Conservation (phyloP, 2,113 vertebrate species). For the Bubo bubo region DNA sequence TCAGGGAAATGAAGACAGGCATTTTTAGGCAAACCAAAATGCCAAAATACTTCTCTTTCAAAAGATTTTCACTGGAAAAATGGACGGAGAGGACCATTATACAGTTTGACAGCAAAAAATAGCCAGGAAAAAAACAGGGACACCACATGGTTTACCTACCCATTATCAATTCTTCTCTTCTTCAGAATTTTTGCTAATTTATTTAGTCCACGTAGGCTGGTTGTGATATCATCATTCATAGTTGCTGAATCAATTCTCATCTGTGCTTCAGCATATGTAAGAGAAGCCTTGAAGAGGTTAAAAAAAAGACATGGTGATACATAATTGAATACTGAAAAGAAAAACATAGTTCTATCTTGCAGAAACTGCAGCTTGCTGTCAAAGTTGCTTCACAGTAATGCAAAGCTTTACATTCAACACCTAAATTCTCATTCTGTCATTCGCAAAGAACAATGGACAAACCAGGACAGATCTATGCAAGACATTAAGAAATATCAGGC, state of each 20-base stretch:
- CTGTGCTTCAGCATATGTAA: conserved; percentile 96
- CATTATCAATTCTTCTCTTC: conserved; percentile 86
- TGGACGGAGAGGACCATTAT: neutral
- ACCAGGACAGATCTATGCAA: neutral
- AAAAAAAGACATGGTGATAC: neutral
- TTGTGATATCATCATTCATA: conserved; percentile 88
- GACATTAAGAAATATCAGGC: neutral
- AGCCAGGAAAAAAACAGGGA: neutral
- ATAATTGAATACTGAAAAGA: neutral
- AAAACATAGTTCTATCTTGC: neutral
- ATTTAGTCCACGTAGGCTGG: conserved; percentile 89
- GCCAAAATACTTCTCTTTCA: neutral
- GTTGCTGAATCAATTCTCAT: conserved; percentile 91
- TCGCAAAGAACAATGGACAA: neutral
- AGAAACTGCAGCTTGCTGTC: neutral
- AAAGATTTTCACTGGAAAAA: neutral
- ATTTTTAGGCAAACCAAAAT: neutral
- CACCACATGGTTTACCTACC: conserved; percentile 82
- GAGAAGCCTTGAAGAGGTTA: conserved; percentile 83
- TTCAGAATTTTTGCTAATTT: conserved; percentile 94
- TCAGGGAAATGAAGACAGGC: neutral
- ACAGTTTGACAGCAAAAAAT: neutral
- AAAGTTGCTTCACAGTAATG: neutral
- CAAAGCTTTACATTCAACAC: neutral
- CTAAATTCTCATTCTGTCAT: neutral